These are phyloP conservation scores for Aphodius granarius DNA, from an alignment of 2,888 invertebrate genomes.

Conservation along the genomic window DNA sequence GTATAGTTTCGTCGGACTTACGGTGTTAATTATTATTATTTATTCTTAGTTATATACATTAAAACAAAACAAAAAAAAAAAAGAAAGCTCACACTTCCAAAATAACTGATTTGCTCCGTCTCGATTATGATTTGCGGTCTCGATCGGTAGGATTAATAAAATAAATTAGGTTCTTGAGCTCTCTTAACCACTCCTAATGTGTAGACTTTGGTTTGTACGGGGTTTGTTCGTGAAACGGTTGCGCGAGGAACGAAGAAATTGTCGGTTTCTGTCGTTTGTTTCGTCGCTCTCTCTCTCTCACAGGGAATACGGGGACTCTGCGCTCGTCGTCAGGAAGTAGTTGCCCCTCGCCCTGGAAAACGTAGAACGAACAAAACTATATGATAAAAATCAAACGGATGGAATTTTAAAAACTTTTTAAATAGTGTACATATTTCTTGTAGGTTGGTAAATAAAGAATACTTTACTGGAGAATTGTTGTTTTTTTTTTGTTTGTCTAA, in stretches of 20 bases:
- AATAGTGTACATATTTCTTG: too few species aligned
- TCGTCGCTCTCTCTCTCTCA: neutral
- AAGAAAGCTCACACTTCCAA: neutral
- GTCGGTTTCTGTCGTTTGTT: neutral
- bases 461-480: too few species aligned
- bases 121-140: neutral
- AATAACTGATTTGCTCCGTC: neutral
- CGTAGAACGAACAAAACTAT: slow-evolving; percentile 25
- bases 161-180: neutral
- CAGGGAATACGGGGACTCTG: slow-evolving; percentile 55
- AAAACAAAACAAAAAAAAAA: neutral
- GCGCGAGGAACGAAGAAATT: neutral
- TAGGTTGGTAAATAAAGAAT: too few species aligned
- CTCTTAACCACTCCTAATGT: neutral
- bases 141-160: neutral
- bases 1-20: neutral
- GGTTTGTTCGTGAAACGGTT: neutral
- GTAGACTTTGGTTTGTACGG: neutral
- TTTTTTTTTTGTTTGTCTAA: slow-evolving; percentile 47
- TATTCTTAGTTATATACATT: neutral
- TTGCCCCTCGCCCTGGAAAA: slow-evolving; percentile 59
- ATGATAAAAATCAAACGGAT: neutral
- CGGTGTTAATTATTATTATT: neutral
- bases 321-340: slow-evolving; percentile 58
- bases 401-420: slow-evolving; percentile 48